Base-by-base conservation (phyloP, 2,888 invertebrate genomes). In the Tetramorium bicarinatum region DNA sequence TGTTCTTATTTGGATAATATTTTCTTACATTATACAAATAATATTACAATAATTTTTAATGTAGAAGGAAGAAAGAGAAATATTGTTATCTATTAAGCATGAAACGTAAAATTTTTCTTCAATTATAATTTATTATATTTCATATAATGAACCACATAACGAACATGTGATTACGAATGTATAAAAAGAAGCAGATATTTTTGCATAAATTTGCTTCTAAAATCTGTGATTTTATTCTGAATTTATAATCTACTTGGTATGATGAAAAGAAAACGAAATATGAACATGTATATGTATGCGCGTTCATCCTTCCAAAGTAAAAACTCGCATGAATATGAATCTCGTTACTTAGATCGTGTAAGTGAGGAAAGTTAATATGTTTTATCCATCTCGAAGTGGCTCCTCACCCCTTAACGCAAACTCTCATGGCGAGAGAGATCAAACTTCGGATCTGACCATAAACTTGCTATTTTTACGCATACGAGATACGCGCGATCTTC, bases 401-500 rank as follows among this genome's bases (percentile, higher is more conserved):
- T 11, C 8, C 52, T 38, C 38, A 71, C 9, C 15, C 18, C 18
- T 44, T 25, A 74, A 44, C 44, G 25, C 59, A n/a, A 74, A 44
- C 61, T 74, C 13, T 44, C 34, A 59, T 0, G n/a, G 25, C 13
- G 56, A 59, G 25, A 67, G 29, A n/a, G 29, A 29, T 44, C 61
- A 34, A 47, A 74, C 15, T 74, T 61, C n/a, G 29, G 13, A n/a
- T n/a, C 44, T 61, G 29, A n/a, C 15, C n/a, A 9, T 74, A 59
- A 74, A 61, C 4, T 34, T 49, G 29, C 49, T 49, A 8, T 74
- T 74, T 74, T 61, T 61, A 69, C n/a, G 49, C 69, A 49, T 72
- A 54, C 25, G 25, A 44, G 41, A 72, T 21, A 41, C 56, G 38
- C 21, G 25, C 56, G 18, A 25, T 29, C 15, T n/a, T 74, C 9